Percentiles rank a stretch among this genome's conserved stretches.
Conservation (phyloP, 2,888 invertebrate genomes). For the Apodemia hepburni region DNA sequence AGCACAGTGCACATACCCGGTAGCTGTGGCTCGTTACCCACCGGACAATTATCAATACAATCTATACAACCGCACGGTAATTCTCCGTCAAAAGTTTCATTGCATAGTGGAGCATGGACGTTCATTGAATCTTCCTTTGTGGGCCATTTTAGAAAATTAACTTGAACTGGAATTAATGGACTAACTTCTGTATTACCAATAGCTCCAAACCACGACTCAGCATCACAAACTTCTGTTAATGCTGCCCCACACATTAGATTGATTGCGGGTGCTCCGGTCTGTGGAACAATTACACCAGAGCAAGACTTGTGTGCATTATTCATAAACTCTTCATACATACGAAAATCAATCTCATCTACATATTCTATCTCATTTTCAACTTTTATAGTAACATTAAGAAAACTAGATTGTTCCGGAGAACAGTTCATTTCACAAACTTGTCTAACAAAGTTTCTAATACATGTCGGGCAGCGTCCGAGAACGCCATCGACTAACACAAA, state of each 20-base stretch:
- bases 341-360: conserved; percentile 68
- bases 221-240: conserved; percentile 77
- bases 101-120: conserved; percentile 74
- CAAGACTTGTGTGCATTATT: conserved; percentile 88
- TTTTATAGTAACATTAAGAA: conserved; percentile 44
- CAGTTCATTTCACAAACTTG: conserved; percentile 92
- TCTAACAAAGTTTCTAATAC: conserved; percentile 86
- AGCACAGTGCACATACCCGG: conserved; percentile 76
- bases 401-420: conserved; percentile 83
- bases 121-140: conserved; percentile 63
- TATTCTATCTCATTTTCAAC: conserved; percentile 44
- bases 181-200: conserved; percentile 79
- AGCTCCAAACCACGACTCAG: conserved; percentile 82
- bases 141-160: conserved; percentile 75
- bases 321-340: conserved; percentile 81
- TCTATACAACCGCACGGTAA: conserved; percentile 89
- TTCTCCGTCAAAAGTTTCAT: conserved; percentile 76
- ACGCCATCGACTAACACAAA: conserved; percentile 83
- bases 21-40: conserved; percentile 57
- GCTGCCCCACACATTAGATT: conserved; percentile 89
- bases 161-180: conserved; percentile 81
- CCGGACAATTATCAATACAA: conserved; percentile 83
- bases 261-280: conserved; percentile 86
- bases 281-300: conserved; percentile 86
- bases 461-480: conserved; percentile 90